Base-by-base conservation (phyloP, 2,113 vertebrate genomes). In the Ondatra zibethicus region DNA sequence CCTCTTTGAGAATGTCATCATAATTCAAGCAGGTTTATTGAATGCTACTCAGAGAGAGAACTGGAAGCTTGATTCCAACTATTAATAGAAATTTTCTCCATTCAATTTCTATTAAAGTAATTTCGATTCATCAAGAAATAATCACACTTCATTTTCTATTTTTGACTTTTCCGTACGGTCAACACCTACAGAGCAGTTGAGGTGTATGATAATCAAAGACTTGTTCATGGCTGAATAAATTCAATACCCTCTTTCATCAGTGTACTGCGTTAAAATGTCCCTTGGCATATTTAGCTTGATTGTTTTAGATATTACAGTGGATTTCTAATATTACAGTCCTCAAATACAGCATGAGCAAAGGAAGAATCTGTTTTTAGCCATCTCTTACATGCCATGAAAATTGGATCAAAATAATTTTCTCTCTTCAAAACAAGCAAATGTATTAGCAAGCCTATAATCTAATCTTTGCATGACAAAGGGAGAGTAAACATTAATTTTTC, bases 91-190 rank as follows among this genome's bases (percentile, higher is more conserved):
- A 97, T 97, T 98, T 98, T 89, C 95, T 97, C 85, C 75, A 78
- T 97, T 98, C 92, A 94, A 93, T 2, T 27, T 89, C 2, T 80
- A 95, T 98, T 98, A 98, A 98, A 98, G 96, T 75, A 98, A 98
- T 98, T 98, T 98, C 93, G 98, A 52, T 96, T 98, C 97, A 98
- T 98, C 97, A 98, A 94, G 96, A 98, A 93, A 97, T 98, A 99
- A 99, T 99, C 97, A 98, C 97, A 98, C 98, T 98, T 98, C 95
- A 98, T 98, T 99, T 98, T 98, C 96, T 96, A 92, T 87, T 93
- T 97, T 98, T 97, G 91, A 36, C 91, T 92, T 45, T 89, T 88
- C 94, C 94, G 97, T 84, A 1, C 97, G 98, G 98, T 98, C 98
- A 99, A 97, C 97, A 98, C 94, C 97, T 80, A 93, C 73, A 88